A percentile compares a stretch with the other conserved stretches of the same genome.
phyloP scores from a whole-genome alignment of 2,888 invertebrate genomes.

The Heliconius ethilla region DNA sequence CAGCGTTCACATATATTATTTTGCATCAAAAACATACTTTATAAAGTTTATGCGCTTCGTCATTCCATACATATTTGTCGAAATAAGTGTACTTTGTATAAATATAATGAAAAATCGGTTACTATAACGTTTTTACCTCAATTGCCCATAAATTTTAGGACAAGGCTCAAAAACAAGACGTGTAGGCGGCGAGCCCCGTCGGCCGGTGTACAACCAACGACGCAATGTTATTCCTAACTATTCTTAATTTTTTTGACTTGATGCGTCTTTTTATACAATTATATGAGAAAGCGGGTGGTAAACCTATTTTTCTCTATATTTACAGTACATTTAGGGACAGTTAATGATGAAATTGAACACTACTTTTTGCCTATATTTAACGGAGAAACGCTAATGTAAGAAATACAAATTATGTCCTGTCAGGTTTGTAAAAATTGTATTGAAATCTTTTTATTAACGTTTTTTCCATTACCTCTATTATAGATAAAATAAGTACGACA shows the following conservation, averaged over 20 bases:
- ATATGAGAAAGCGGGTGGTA: no score
- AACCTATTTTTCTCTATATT: no score
- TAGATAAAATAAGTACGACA: neutral
- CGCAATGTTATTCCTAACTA: neutral
- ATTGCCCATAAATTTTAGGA: conserved; percentile 48
- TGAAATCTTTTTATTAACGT: neutral
- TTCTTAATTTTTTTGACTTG: neutral
- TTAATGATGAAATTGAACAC: neutral
- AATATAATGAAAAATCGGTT: conserved; percentile 41
- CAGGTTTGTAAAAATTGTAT: neutral
- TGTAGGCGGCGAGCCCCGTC: conserved; percentile 52
- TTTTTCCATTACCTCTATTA: neutral
- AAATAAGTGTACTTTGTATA: conserved; percentile 28
- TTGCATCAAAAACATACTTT: conserved; percentile 14
- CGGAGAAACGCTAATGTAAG: neutral
- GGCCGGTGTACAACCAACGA: neutral
- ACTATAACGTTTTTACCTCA: conserved; percentile 41
- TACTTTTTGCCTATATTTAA: neutral
- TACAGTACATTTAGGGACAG: neutral
- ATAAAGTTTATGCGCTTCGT: conserved; percentile 26
- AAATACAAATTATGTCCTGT: neutral
- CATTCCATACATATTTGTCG: conserved; percentile 21
- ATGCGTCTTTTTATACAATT: neutral
- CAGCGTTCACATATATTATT: neutral
- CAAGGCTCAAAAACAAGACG: conserved; percentile 54